Evolutionary conservation across 2,888 invertebrate species (phyloP).

Genomic region (Pterobdella sp.): DNA sequence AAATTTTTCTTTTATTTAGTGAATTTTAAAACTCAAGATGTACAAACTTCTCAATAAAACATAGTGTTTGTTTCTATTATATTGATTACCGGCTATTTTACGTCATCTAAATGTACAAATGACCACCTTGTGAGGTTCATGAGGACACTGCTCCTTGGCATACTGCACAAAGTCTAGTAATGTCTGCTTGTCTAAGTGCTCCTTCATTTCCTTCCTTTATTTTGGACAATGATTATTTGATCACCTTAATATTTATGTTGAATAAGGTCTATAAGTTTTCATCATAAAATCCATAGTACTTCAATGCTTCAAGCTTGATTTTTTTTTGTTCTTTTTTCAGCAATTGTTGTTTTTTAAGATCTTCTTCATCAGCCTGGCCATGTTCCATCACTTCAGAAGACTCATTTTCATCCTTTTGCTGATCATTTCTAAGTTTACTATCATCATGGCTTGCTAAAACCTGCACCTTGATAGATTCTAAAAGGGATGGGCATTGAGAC

Average conservation of each 20-base stretch:
- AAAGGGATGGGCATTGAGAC: slow-evolving; percentile 77
- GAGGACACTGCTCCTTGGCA: slow-evolving; percentile 78
- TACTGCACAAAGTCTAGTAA: slow-evolving; percentile 72
- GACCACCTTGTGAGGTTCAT: slow-evolving; percentile 57
- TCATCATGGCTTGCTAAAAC: slow-evolving; percentile 61
- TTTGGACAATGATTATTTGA: neutral
- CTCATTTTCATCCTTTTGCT: neutral
- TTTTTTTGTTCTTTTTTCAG: neutral
- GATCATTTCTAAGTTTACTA: neutral
- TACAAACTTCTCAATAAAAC: no score
- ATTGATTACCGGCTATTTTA: no score
- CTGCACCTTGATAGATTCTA: slow-evolving; percentile 81
- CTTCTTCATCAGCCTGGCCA: neutral
- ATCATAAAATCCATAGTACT: neutral
- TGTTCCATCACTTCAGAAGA: no score
- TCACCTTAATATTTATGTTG: neutral
- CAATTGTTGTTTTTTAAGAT: neutral
- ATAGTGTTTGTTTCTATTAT: no score
- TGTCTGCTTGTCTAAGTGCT: slow-evolving; percentile 77
- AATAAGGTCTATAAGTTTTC: neutral
- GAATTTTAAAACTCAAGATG: no score
- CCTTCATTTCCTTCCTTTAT: slow-evolving; percentile 46
- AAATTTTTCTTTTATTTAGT: no score
- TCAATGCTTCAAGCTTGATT: neutral
- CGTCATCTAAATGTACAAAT: no score